These are phyloP conservation scores for Pristionchus arcanus DNA, from an alignment of 2,888 invertebrate genomes.

Conservation along the genomic window DNA sequence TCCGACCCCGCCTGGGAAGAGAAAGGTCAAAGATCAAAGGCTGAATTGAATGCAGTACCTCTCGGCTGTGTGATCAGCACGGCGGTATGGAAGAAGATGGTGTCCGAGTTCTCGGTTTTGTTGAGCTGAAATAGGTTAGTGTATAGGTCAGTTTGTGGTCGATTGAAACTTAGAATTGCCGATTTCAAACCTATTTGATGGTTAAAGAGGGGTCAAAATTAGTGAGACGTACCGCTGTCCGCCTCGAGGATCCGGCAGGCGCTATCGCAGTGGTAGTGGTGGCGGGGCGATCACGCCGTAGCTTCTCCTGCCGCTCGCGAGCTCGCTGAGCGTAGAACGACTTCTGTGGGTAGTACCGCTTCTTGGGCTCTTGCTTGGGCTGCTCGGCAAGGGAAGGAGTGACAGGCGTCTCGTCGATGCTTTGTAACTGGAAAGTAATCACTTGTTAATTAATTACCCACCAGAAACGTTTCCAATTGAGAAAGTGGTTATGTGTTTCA, in stretches of 20 bases:
- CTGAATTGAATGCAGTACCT: not conserved
- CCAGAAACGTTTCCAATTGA: too few relatives aligned
- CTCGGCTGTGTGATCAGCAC: not conserved
- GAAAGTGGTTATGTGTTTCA: too few relatives aligned
- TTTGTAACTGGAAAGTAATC: constrained; percentile 30
- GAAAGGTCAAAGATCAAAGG: not conserved
- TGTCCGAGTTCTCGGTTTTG: constrained; percentile 39
- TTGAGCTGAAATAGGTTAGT: not conserved
- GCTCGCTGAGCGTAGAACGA: not conserved
- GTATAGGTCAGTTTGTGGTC: not conserved
- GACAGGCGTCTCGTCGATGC: constrained; percentile 46
- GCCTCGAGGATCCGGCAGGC: not conserved
- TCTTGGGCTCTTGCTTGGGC: not conserved
- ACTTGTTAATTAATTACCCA: not conserved
- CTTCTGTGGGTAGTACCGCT: not conserved
- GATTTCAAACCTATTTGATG: too few relatives aligned
- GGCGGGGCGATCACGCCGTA: not conserved
- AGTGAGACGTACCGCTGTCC: not conserved
- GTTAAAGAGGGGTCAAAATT: too few relatives aligned
- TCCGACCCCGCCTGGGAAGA: not conserved
- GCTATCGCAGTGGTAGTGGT: not conserved
- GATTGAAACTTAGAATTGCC: not conserved
- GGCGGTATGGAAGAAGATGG: constrained; percentile 43
- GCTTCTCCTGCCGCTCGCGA: not conserved
- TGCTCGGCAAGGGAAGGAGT: not conserved